Evolutionary conservation across 2,113 vertebrate genomes (phyloP).

Genomic region (Sapajus apella): DNA sequence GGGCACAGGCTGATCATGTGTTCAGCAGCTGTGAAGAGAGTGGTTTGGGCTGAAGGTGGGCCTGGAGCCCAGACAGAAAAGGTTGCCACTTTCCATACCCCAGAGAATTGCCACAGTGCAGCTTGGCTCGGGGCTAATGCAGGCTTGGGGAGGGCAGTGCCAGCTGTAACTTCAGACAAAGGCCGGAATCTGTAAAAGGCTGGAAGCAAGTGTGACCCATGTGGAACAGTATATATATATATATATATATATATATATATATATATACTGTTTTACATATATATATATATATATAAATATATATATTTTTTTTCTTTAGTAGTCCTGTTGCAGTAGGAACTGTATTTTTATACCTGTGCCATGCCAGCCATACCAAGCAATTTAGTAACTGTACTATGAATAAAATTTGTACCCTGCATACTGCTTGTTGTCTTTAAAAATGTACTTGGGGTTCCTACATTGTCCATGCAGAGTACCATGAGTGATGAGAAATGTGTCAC

Average conservation of each 20-base stretch:
- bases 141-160: accelerated
- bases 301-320: not conserved
- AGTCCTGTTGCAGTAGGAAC: not conserved
- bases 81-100: not conserved
- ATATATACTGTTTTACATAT: too few species aligned
- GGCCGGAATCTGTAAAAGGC: not conserved
- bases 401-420: not conserved
- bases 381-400: not conserved
- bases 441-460: not conserved
- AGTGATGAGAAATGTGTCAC: not conserved
- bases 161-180: not conserved
- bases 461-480: not conserved
- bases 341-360: not conserved
- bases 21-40: not conserved
- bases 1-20: not conserved
- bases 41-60: not conserved
- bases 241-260: too few species aligned
- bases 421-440: not conserved
- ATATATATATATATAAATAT: too few species aligned
- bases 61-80: not conserved
- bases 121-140: not conserved
- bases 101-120: not conserved
- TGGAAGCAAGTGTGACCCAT: accelerated
- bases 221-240: not conserved
- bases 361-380: not conserved